Conservation (phyloP, 2,888 invertebrate genomes). For the Drosophila merina region DNA sequence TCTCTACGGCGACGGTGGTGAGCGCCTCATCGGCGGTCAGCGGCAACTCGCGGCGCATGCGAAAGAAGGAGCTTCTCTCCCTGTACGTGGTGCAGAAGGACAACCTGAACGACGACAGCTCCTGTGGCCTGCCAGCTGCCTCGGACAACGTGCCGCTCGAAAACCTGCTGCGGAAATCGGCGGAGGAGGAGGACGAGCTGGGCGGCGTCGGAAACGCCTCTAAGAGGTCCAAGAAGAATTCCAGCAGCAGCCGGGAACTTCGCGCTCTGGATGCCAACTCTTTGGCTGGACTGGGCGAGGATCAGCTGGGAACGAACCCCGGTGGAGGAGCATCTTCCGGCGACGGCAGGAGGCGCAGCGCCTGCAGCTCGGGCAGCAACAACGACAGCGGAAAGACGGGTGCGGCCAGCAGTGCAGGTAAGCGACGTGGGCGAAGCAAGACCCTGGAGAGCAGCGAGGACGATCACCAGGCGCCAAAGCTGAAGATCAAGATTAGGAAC, state of each 20-base stretch:
- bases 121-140: slow-evolving; percentile 85
- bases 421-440: slow-evolving; percentile 83
- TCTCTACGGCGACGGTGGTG: slow-evolving; percentile 61
- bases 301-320: slow-evolving; percentile 27
- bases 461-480: slow-evolving; percentile 85
- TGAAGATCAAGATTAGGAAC: slow-evolving; percentile 89
- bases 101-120: slow-evolving; percentile 92
- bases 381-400: slow-evolving; percentile 75
- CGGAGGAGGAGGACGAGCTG: slow-evolving; percentile 93
- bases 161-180: slow-evolving; percentile 89
- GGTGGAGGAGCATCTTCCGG: slow-evolving; percentile 69
- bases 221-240: slow-evolving; percentile 86
- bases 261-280: slow-evolving; percentile 87
- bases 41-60: slow-evolving; percentile 91
- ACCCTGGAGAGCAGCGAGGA: slow-evolving; percentile 81
- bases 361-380: slow-evolving; percentile 83
- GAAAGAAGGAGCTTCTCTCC: slow-evolving; percentile 93
- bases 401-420: slow-evolving; percentile 80
- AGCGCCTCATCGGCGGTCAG: slow-evolving; percentile 62
- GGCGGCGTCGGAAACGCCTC: slow-evolving; percentile 85
- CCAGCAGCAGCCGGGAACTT: slow-evolving; percentile 85
- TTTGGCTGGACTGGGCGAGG: slow-evolving; percentile 85
- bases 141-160: slow-evolving; percentile 84
- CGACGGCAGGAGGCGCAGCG: slow-evolving; percentile 85
- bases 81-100: slow-evolving; percentile 93